These are phyloP conservation scores for Ypsolopha sequella DNA, from an alignment of 2,888 invertebrate species.

Conservation along the genomic window DNA sequence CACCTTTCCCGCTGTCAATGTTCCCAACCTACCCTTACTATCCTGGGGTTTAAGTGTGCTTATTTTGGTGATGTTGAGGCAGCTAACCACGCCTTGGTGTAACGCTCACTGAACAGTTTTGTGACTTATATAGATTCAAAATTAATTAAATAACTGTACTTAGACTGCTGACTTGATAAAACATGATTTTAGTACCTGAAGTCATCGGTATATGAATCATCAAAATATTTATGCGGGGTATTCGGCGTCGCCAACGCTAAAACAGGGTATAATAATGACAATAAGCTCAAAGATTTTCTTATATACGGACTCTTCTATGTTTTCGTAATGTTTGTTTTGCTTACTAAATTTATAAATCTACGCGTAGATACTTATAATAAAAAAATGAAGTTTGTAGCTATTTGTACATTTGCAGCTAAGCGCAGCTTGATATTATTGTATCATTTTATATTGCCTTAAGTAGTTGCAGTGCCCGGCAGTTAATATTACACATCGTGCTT, in stretches of 20 bases:
- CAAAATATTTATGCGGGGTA: background rate
- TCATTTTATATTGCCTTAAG: too few relatives aligned
- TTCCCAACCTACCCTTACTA: constrained; percentile 54
- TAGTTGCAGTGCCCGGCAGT: too few relatives aligned
- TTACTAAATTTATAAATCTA: background rate
- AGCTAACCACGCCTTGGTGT: background rate
- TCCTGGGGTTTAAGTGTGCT: constrained; percentile 27
- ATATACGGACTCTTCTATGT: background rate
- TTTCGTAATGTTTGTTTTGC: background rate
- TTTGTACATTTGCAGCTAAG: too few relatives aligned
- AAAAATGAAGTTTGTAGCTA: background rate
- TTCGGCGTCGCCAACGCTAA: constrained; percentile 9
- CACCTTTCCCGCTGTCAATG: constrained; percentile 37
- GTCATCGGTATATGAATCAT: too few relatives aligned
- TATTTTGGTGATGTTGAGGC: background rate
- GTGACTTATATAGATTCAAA: background rate
- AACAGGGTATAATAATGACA: constrained; percentile 55
- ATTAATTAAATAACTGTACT: background rate
- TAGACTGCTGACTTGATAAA: background rate
- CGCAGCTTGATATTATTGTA: too few relatives aligned
- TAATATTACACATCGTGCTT: too few relatives aligned
- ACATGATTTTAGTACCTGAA: too few relatives aligned
- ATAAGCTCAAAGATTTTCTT: constrained; percentile 32
- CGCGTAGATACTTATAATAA: background rate
- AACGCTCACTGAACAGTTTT: too few relatives aligned